Conservation (phyloP, 2,888 invertebrate genomes). For the Octodonta nipae region DNA sequence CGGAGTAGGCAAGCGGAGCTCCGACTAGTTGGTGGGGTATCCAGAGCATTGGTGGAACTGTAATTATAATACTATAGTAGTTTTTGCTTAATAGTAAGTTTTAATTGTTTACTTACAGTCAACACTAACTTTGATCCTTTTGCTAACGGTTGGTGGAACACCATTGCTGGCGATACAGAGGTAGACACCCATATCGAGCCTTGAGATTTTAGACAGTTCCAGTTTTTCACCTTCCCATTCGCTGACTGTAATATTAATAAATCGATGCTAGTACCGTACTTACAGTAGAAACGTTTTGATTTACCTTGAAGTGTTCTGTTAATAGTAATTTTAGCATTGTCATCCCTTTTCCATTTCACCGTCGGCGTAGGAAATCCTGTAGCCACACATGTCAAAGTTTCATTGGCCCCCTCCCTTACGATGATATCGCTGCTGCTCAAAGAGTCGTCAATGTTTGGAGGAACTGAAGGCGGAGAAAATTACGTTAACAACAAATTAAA, state of each 20-base stretch:
- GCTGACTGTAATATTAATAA: constrained; percentile 47
- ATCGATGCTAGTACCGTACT: too few relatives aligned
- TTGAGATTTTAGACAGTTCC: constrained; percentile 71
- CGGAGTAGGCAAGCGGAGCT: constrained; percentile 67
- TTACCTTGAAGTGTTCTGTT: constrained; percentile 68
- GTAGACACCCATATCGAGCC: constrained; percentile 83
- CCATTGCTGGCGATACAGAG: constrained; percentile 84
- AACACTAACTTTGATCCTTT: constrained; percentile 83
- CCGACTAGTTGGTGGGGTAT: constrained; percentile 84
- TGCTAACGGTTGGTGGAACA: constrained; percentile 79
- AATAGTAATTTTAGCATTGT: constrained; percentile 73
- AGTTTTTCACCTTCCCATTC: constrained; percentile 77
- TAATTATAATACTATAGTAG: constrained; percentile 10
- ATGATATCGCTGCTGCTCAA: constrained; percentile 83
- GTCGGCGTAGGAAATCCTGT: constrained; percentile 78
- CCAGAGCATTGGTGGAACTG: constrained; percentile 85
- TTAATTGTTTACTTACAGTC: constrained; percentile 64
- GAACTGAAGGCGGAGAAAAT: too few relatives aligned
- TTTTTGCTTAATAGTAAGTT: neutral
- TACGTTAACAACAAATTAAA: too few relatives aligned
- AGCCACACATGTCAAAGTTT: constrained; percentile 77
- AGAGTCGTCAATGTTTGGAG: constrained; percentile 83
- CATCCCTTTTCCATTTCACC: constrained; percentile 85
- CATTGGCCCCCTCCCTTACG: constrained; percentile 79
- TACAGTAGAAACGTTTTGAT: neutral